Conservation (phyloP, 2,113 vertebrate species). For the Pluvialis apricaria region DNA sequence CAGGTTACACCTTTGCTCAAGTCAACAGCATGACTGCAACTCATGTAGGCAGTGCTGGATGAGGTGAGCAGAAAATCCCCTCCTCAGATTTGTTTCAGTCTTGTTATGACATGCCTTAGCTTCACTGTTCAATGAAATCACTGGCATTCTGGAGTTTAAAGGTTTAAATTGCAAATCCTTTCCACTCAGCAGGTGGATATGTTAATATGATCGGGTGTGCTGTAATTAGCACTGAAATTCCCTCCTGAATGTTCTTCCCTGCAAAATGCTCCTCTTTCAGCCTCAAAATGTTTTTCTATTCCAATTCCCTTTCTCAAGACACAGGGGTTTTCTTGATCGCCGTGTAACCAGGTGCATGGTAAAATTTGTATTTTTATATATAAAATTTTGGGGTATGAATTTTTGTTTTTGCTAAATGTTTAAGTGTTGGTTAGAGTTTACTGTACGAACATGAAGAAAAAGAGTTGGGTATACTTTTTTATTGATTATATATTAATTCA, state of each 20-base stretch:
- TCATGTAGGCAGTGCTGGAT: neutral
- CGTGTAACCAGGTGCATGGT: neutral
- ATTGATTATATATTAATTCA: neutral
- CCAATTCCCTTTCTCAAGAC: neutral
- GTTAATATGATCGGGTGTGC: neutral
- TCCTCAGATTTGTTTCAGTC: neutral
- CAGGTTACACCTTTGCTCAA: neutral
- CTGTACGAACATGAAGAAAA: neutral
- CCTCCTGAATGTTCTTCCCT: neutral
- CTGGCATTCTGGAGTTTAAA: neutral
- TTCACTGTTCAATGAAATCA: neutral
- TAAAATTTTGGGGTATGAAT: neutral
- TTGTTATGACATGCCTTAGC: neutral
- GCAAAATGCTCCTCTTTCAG: neutral
- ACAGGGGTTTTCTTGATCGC: neutral
- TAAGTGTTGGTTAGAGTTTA: neutral
- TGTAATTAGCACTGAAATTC: neutral
- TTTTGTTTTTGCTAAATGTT: neutral
- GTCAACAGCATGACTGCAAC: neutral
- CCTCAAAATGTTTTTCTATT: neutral
- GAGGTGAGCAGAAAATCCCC: neutral
- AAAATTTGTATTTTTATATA: neutral
- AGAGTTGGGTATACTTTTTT: neutral
- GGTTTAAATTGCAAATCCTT: neutral
- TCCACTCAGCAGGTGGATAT: neutral